These are phyloP conservation scores for Equus przewalskii DNA, from an alignment of 2,113 vertebrate genomes.

Conservation along the genomic window DNA sequence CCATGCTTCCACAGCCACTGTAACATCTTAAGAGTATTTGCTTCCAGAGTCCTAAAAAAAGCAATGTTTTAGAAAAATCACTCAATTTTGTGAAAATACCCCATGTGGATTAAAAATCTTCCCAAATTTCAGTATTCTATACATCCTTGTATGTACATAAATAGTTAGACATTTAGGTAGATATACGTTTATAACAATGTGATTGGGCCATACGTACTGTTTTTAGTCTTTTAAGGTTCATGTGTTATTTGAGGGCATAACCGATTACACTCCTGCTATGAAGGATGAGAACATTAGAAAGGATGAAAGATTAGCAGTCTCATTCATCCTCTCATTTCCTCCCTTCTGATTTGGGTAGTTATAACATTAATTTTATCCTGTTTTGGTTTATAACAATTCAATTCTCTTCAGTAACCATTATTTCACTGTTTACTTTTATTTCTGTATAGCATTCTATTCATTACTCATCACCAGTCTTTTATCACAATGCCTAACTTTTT, in stretches of 20 bases:
- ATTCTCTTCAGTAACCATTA: not conserved
- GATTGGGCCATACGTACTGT: not conserved
- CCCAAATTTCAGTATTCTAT: not conserved
- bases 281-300: not conserved
- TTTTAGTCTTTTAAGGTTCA: not conserved
- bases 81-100: not conserved
- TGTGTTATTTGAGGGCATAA: not conserved
- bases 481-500: not conserved
- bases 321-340: not conserved
- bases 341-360: not conserved
- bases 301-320: not conserved
- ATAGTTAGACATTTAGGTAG: not conserved
- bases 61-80: not conserved
- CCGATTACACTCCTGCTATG: not conserved
- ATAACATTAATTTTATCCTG: not conserved
- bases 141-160: not conserved
- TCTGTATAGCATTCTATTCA: not conserved
- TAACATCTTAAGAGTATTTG: not conserved
- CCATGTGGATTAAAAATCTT: not conserved
- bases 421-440: not conserved
- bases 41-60: not conserved
- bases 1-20: fast-evolving
- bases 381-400: not conserved
- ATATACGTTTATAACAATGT: not conserved
- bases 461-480: not conserved